Base-by-base conservation (phyloP, 2,113 vertebrate species). In the Brachyhypopomus occidentalis region DNA sequence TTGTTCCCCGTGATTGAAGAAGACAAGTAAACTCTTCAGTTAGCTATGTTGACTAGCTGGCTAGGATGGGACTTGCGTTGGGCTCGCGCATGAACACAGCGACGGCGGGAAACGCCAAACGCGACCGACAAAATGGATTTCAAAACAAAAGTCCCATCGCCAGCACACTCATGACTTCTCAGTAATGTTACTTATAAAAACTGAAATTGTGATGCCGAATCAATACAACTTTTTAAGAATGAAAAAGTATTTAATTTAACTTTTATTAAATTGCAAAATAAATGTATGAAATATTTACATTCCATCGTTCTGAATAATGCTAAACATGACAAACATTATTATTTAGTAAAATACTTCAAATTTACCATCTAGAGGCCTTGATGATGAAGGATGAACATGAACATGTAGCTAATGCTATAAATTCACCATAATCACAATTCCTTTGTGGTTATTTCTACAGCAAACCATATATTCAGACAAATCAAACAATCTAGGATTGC, bases 31-130 rank as follows among this genome's bases (percentile, higher is more conserved):
- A 55, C 3, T 58, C 34, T 34, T 34, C 14, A 2, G 72, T 36
- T 27, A 36, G 30, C 19, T 25, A 1, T 75, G 2, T 20, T 22
- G 11, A 8, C 11, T 75, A 22, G 19, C 17, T 4, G 69, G 48
- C 4, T 23, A 27, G 25, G 25, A 48, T 7, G 52, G 48, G 16
- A 63, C 41, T 72, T 4, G 17, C 7, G 23, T 45, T 66, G 12
- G 34, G 17, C 0, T n/a, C 23, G 52, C 6, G 83, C 52, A 76
- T 76, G 84, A 83, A 79, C 66, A 19, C 80, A 67, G 80, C 66
- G 34, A 76, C 30, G 0, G 23, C 67, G 55, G 19, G 55, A 70
- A 4, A 75, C n/a, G 5, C 48, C 34, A 11, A 30, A 30, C 30
- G 30, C 30, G 0, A 0, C 17, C 16, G 0, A 73, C 20, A 36